Conservation (phyloP, 2,113 vertebrate genomes). For the Urocitellus parryii region DNA sequence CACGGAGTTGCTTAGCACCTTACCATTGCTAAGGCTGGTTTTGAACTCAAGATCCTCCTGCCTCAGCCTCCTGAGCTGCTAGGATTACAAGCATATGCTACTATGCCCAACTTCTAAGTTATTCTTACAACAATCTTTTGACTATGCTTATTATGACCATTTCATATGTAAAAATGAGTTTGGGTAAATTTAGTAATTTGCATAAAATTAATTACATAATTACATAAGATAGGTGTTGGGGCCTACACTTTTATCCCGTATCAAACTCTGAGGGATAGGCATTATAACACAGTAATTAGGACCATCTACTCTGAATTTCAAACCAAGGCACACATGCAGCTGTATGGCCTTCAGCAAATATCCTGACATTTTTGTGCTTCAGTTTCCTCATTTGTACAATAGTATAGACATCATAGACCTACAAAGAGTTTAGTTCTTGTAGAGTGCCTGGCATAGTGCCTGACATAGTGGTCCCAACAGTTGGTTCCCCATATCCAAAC, state of each 20-base stretch:
- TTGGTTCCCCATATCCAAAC: neutral
- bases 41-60: too few species aligned
- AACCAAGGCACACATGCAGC: neutral
- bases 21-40: too few species aligned
- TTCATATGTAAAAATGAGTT: neutral
- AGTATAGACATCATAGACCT: neutral
- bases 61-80: too few species aligned
- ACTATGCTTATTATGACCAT: neutral
- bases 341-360: neutral
- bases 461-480: neutral
- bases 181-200: constrained; percentile 1
- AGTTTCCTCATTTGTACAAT: neutral
- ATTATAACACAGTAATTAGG: neutral
- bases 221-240: neutral
- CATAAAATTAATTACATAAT: neutral
- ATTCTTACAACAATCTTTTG: neutral
- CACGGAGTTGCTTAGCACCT: too few species aligned
- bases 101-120: neutral
- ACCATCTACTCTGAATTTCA: neutral
- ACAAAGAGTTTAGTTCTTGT: neutral
- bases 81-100: too few species aligned
- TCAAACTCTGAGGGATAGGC: neutral
- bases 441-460: neutral
- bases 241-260: neutral
- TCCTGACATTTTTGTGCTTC: neutral